Conservation (phyloP, 2,888 invertebrate species). For the Chloroclysta siterata region DNA sequence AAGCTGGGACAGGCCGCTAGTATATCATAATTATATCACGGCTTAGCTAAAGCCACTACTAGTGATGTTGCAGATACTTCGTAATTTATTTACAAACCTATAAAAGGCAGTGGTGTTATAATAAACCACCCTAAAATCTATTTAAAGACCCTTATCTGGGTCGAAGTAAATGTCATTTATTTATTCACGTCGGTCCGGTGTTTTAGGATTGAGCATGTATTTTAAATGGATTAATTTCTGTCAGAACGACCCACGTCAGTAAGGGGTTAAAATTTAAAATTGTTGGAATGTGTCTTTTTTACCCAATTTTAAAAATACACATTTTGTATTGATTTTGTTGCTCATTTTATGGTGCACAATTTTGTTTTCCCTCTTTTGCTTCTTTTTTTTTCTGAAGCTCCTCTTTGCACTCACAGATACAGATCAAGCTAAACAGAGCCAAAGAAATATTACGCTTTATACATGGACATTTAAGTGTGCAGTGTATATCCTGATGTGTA, state of each 20-base stretch:
- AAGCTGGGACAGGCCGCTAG: too few relatives aligned
- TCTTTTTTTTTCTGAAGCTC: too few relatives aligned
- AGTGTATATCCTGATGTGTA: too few relatives aligned
- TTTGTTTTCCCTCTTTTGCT: too few relatives aligned
- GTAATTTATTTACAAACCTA: background rate
- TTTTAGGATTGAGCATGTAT: slow-evolving; percentile 60
- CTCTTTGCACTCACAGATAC: too few relatives aligned
- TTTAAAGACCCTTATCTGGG: slow-evolving; percentile 46
- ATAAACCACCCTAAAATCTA: slow-evolving; percentile 19
- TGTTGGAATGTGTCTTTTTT: slow-evolving; percentile 44
- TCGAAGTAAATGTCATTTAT: slow-evolving; percentile 51
- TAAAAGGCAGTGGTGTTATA: background rate
- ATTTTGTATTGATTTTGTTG: background rate
- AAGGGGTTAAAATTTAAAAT: slow-evolving; percentile 57
- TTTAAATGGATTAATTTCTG: slow-evolving; percentile 70
- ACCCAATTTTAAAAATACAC: slow-evolving; percentile 3
- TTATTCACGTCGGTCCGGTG: slow-evolving; percentile 55
- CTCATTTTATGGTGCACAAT: background rate
- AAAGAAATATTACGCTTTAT: too few relatives aligned
- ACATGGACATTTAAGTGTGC: too few relatives aligned
- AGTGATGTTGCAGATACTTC: background rate
- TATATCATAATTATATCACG: too few relatives aligned
- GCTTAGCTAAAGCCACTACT: too few relatives aligned
- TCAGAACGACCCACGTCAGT: slow-evolving; percentile 56
- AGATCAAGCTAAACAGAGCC: too few relatives aligned